Evolutionary conservation across 2,797 vertebrate genomes (phyloP).

Genomic region (Sebastes kiyomatsui): DNA sequence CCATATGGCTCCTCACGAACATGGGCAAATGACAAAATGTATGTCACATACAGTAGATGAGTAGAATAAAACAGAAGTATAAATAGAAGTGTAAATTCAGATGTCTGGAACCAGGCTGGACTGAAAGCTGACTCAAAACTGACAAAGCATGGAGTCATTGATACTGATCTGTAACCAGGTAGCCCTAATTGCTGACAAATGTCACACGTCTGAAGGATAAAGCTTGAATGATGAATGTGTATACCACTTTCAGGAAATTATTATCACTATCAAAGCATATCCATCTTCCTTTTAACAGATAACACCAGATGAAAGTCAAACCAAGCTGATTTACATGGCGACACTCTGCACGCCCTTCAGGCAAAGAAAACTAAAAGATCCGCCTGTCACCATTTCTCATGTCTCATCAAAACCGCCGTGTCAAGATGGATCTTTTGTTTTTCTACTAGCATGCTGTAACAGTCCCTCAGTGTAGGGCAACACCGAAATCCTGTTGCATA

Average conservation of each 20-base stretch:
- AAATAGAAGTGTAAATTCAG: background rate
- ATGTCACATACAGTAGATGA: background rate
- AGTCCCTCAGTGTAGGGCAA: slow-evolving; percentile 11
- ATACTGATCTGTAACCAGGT: slow-evolving; percentile 29
- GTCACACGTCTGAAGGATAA: slow-evolving; percentile 17
- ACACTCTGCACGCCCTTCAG: slow-evolving; percentile 25
- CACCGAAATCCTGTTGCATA: slow-evolving; percentile 27
- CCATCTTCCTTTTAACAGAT: slow-evolving; percentile 23
- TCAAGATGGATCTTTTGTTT: slow-evolving; percentile 41
- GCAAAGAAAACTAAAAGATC: slow-evolving; percentile 30
- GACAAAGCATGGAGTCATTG: background rate
- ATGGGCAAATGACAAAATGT: background rate
- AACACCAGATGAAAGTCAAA: slow-evolving; percentile 9
- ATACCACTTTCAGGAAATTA: slow-evolving; percentile 7
- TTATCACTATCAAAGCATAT: slow-evolving; percentile 41
- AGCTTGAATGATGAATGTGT: slow-evolving; percentile 35
- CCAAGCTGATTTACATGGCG: slow-evolving; percentile 13
- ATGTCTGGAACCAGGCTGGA: background rate
- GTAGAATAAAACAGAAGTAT: background rate
- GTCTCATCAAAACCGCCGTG: slow-evolving; percentile 33
- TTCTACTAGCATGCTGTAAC: slow-evolving; percentile 27
- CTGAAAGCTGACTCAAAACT: background rate
- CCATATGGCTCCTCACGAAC: background rate
- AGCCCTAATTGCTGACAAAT: slow-evolving; percentile 30
- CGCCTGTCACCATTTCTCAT: slow-evolving; percentile 37